Percentiles rank a stretch among this genome's conserved stretches.
Evolutionary conservation across 1,140 invertebrate species (phyloP).

Genomic region (Drosophila nannoptera): DNA sequence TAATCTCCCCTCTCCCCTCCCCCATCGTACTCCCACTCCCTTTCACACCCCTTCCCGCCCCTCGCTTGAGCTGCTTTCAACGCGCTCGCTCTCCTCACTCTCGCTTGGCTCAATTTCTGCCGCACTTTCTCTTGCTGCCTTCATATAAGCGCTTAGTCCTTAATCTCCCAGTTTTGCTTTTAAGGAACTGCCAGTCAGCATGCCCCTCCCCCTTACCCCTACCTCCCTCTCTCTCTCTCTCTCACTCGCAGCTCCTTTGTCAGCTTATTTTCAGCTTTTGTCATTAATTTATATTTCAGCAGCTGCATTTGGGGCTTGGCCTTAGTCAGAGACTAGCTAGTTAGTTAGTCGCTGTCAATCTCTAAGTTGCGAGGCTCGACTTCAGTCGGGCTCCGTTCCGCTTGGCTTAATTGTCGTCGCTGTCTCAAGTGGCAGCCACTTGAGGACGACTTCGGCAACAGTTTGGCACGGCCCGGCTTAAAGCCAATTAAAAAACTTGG

Average conservation of each 20-base stretch:
- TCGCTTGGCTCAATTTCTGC: no score
- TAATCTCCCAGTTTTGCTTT: no score
- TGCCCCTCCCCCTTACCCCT: no score
- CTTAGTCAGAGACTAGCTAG: neutral
- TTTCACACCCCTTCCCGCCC: no score
- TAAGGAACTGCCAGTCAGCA: no score
- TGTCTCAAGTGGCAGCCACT: conserved; percentile 19
- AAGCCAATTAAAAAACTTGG: conserved; percentile 62
- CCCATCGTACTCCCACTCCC: no score
- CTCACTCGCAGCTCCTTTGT: conserved; percentile 8
- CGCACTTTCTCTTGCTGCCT: no score
- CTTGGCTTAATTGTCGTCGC: neutral
- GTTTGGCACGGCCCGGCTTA: conserved; percentile 30
- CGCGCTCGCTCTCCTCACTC: no score
- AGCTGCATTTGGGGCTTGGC: neutral
- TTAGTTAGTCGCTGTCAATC: conserved; percentile 4
- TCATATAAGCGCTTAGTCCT: no score
- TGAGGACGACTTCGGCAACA: conserved; percentile 16
- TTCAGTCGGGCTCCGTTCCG: neutral
- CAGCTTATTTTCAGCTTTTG: conserved; percentile 14
- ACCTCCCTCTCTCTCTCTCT: no score
- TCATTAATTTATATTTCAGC: neutral
- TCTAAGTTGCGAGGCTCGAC: conserved; percentile 4
- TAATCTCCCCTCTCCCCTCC: no score
- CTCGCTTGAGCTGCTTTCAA: no score